Conservation (phyloP, 2,113 vertebrate genomes). For the Turdus rufiventris region DNA sequence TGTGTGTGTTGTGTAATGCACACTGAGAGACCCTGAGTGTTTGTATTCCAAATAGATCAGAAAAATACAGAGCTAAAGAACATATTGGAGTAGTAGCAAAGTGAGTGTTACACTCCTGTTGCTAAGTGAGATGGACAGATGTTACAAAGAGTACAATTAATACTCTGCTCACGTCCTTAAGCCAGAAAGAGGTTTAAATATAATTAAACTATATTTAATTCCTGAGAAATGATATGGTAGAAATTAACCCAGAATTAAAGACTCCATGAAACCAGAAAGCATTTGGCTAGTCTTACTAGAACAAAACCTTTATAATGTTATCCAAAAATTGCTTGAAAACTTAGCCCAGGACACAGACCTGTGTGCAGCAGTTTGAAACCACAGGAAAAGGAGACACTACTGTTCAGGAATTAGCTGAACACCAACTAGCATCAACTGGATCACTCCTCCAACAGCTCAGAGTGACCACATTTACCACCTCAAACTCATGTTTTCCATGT, state of each 20-base stretch:
- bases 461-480: background rate
- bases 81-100: background rate
- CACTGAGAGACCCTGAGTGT: background rate
- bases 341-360: background rate
- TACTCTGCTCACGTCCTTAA: slow-evolving; percentile 38
- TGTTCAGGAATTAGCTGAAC: background rate
- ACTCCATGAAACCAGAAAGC: background rate
- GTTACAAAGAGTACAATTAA: slow-evolving; percentile 53
- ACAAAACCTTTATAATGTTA: background rate
- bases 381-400: background rate
- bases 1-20: background rate
- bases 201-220: slow-evolving; percentile 26
- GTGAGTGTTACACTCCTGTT: background rate
- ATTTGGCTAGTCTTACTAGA: background rate
- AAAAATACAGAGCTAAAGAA: background rate
- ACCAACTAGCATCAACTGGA: background rate
- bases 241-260: slow-evolving; percentile 44
- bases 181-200: background rate
- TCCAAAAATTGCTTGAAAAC: background rate
- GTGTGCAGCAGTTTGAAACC: background rate
- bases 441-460: background rate
- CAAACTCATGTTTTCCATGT: background rate
- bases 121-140: slow-evolving; percentile 20
- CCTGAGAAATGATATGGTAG: background rate
- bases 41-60: background rate